Base-by-base conservation (phyloP, 2,797 vertebrate genomes). In the Megalops cyprinoides region DNA sequence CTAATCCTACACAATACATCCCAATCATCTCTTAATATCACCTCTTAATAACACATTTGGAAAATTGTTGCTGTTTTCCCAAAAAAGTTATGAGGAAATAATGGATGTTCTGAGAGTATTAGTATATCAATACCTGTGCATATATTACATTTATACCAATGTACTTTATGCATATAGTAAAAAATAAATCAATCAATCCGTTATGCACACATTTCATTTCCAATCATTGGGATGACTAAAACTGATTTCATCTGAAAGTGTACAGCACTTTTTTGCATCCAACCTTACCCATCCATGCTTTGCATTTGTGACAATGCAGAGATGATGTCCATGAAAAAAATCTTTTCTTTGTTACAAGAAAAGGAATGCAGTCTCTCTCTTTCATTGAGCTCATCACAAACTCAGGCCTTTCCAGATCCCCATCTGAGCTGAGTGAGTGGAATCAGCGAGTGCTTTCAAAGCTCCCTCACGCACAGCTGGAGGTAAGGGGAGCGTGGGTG, bases 331-430 rank as follows among this genome's bases (percentile, higher is more conserved):
- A 20, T 42, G 6, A 15, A 74, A 25, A 23, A 69, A 37, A 39
- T 67, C 51, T 53, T 53, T 53, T 67, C 4, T 39, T 39, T 34
- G 15, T 31, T 18, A 71, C 20, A 25, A 71, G 28, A 48, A 46
- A 74, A 74, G 31, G 14, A 12, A 28, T 83, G 84, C 85, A 87
- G 86, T 91, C 90, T 91, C 87, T 91, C 90, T 91, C 87, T 90
- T 89, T 88, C 84, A 60, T 84, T 81, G 81, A 86, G 44, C 85
- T 84, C 87, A 84, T 86, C 90, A 87, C 89, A 88, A 85, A 90
- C 84, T 84, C 80, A 83, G 85, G 81, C 83, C 86, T 88, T 87
- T 89, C 89, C 81, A 86, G 82, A 87, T 87, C 86, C 84, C 82
- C 28, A 31, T 48, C 25, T 48, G 8, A 71, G 28, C 80, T 78